phyloP scores from a whole-genome alignment of 1,140 invertebrate genomes.

The Drosophila sp. region DNA sequence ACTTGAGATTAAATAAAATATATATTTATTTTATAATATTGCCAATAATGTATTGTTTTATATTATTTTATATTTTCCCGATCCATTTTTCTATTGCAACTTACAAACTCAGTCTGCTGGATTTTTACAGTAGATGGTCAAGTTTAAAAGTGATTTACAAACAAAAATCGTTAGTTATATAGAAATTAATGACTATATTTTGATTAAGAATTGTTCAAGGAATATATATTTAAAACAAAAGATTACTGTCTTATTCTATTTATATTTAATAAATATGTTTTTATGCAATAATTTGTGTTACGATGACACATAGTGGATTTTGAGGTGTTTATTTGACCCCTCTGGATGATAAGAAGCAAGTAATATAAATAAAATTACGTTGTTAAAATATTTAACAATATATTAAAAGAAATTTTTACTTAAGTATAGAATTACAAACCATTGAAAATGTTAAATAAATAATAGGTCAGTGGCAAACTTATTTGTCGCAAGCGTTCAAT shows the following conservation, averaged over 20 bases:
- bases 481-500: neutral
- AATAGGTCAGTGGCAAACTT: neutral
- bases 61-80: neutral
- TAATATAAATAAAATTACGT: neutral
- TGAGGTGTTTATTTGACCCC: neutral
- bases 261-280: conserved; percentile 2
- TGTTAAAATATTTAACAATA: conserved; percentile 4
- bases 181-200: neutral
- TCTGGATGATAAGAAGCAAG: neutral
- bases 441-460: neutral
- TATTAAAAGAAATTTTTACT: neutral
- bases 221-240: neutral
- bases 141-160: neutral
- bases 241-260: neutral
- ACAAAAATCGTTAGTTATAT: neutral
- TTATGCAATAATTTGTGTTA: neutral
- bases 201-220: neutral
- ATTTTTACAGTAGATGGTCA: neutral
- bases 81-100: neutral
- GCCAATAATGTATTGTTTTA: neutral
- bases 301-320: neutral
- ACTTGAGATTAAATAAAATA: too few relatives aligned
- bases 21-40: neutral
- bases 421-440: neutral
- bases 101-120: neutral